Conservation (phyloP, 2,797 vertebrate species). For the Staurois parvus region DNA sequence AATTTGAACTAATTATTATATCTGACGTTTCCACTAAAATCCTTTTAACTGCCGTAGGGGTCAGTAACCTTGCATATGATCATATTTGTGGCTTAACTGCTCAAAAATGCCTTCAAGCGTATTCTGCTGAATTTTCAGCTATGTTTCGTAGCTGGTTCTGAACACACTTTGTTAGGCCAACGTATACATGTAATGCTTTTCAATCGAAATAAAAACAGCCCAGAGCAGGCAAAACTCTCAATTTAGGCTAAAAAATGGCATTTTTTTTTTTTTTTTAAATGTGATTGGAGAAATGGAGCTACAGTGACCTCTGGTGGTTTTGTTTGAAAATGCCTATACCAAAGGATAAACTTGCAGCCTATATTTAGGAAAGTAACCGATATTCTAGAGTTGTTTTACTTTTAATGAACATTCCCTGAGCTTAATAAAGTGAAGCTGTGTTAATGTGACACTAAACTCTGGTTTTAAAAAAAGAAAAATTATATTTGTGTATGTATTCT, state of each 20-base stretch:
- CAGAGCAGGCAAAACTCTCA: constrained; percentile 47
- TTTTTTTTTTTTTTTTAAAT: background rate
- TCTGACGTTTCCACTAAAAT: background rate
- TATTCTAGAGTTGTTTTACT: no score
- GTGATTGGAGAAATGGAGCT: constrained; percentile 21
- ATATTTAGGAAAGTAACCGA: no score
- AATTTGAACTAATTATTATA: constrained; percentile 13
- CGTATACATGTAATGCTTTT: constrained; percentile 60
- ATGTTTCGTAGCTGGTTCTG: constrained; percentile 47
- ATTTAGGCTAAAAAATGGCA: constrained; percentile 25
- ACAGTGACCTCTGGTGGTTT: constrained; percentile 48
- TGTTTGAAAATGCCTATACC: no score
- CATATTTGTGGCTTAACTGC: constrained; percentile 54
- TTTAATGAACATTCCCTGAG: no score
- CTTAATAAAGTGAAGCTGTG: no score
- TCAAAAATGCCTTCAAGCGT: constrained; percentile 46
- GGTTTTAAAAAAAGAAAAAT: no score
- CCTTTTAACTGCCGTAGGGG: constrained; percentile 29
- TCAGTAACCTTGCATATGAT: constrained; percentile 32
- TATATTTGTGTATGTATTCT: no score
- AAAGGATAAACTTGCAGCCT: no score
- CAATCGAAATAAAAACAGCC: constrained; percentile 58
- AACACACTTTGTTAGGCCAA: constrained; percentile 55
- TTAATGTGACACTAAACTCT: no score
- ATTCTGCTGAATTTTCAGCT: constrained; percentile 43